Evolutionary conservation across 2,888 invertebrate genomes (phyloP).

Genomic region (Aspidiotus rigidus): DNA sequence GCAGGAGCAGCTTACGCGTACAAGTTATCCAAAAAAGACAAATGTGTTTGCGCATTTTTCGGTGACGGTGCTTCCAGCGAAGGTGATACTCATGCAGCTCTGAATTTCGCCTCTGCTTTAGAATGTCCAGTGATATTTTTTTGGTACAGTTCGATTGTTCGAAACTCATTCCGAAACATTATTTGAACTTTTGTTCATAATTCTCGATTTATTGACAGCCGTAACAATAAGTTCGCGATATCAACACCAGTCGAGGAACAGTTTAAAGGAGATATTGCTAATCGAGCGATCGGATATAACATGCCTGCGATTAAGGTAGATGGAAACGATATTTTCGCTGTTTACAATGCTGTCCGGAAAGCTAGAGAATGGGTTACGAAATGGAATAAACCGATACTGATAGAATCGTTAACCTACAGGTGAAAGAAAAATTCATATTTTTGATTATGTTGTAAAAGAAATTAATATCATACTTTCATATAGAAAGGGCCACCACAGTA

Average conservation of each 20-base stretch:
- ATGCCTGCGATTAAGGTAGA: slow-evolving; percentile 83
- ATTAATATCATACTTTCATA: slow-evolving; percentile 30
- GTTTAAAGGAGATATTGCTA: slow-evolving; percentile 90
- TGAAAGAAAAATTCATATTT: slow-evolving; percentile 41
- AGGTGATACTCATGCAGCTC: slow-evolving; percentile 95
- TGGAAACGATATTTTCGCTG: slow-evolving; percentile 92
- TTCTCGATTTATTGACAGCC: slow-evolving; percentile 47
- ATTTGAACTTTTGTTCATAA: not conserved
- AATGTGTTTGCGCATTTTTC: slow-evolving; percentile 68
- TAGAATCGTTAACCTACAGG: slow-evolving; percentile 98
- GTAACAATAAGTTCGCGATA: slow-evolving; percentile 98
- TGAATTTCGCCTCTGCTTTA: slow-evolving; percentile 95
- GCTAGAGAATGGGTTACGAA: slow-evolving; percentile 64
- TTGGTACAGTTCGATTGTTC: slow-evolving; percentile 54
- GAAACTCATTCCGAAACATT: not conserved
- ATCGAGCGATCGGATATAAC: slow-evolving; percentile 82
- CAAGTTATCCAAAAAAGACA: slow-evolving; percentile 63
- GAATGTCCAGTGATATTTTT: slow-evolving; percentile 90
- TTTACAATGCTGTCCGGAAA: slow-evolving; percentile 74
- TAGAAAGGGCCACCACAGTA: slow-evolving; percentile 96
- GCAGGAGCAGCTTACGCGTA: slow-evolving; percentile 92
- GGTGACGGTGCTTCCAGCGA: slow-evolving; percentile 97
- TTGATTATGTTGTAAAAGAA: slow-evolving; percentile 3
- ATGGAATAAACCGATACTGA: slow-evolving; percentile 76
- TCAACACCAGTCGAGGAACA: slow-evolving; percentile 91